phyloP scores from a whole-genome alignment of 2,888 invertebrate genomes.

The Tanytarsus gracilentus region DNA sequence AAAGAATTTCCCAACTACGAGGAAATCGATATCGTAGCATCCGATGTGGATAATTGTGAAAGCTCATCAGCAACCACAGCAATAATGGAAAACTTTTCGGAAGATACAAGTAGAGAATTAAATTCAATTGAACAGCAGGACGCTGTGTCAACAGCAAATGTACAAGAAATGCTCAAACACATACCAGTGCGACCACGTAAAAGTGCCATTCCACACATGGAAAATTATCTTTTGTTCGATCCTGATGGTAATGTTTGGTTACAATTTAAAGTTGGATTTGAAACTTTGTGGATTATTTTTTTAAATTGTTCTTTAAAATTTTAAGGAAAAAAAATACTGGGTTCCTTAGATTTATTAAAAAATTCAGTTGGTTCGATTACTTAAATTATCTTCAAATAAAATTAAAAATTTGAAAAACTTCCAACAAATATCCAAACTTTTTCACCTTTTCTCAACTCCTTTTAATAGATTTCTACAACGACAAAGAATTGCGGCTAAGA shows the following conservation, averaged over 20 bases:
- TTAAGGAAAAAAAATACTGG: too few relatives aligned
- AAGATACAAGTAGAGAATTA: not conserved
- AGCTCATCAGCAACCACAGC: not conserved
- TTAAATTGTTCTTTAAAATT: too few relatives aligned
- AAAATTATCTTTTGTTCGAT: slow-evolving; percentile 44
- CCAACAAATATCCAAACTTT: too few relatives aligned
- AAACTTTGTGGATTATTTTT: too few relatives aligned
- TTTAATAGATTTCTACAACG: slow-evolving; percentile 44
- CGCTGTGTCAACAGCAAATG: slow-evolving; percentile 32
- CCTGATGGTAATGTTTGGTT: too few relatives aligned
- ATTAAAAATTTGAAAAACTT: too few relatives aligned
- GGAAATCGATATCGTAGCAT: slow-evolving; percentile 18
- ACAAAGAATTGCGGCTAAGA: slow-evolving; percentile 36
- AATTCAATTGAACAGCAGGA: slow-evolving; percentile 31
- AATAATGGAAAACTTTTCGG: not conserved
- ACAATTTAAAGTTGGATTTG: too few relatives aligned
- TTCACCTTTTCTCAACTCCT: too few relatives aligned
- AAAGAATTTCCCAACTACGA: slow-evolving; percentile 13
- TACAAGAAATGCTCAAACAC: slow-evolving; percentile 36
- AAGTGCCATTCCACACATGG: slow-evolving; percentile 41
- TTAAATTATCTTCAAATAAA: too few relatives aligned
- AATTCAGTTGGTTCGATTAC: too few relatives aligned
- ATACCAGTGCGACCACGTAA: slow-evolving; percentile 42
- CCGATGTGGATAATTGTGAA: too few relatives aligned
- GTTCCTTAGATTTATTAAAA: too few relatives aligned